Evolutionary conservation across 2,888 invertebrate species (phyloP), one percentile per base, ranked within the genome.

Genomic region (Nasonovia ribisnigri): DNA sequence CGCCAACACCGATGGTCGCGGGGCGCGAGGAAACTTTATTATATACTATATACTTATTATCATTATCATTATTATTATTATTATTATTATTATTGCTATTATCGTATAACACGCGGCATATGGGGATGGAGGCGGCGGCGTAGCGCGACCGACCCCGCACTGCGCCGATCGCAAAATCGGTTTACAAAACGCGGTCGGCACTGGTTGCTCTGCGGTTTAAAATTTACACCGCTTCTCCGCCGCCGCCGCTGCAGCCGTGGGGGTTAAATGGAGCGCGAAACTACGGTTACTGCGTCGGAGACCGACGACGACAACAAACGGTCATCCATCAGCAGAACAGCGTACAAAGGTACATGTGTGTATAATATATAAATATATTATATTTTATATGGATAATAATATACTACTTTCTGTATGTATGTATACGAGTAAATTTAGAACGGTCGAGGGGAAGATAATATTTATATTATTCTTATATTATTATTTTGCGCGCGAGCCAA

Each of bases 181-280:
- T 93, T 93, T 89, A 57, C 24, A 6, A 42, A 88, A 77, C 48
- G 67, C 67, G 67, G 48, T 60, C 36, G 54, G 60, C 4, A 6
- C 20, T 24, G 57, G 88, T n/a, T 36, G 46, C 8, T 11, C 16
- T 77, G 90, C 67, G 92, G 92, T 88, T 67, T 60, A 87, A 92
- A 92, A 92, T 92, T 86, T 91, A 91, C 91, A 36, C 77, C 20
- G 1, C 77, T 36, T 20, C 36, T 1, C 77, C 77, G 20, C 1
- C 77, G 16, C 60, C 67, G 13, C n/a, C 67, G 4, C 13, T n/a
- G n/a, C n/a, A n/a, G 16, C 51, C 24, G 24, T 29, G 87, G 24
- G 54, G 67, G 92, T 92, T 92, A 92, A 77, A 92, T 89, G 89
- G 92, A 89, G 84, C 92, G 92, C 92, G 89, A 92, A 89, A 84